A percentile compares a stretch with the other conserved stretches of the same genome.
These are phyloP conservation scores for Anthrax anthrax DNA, from an alignment of 2,888 invertebrate species.

Conservation along the genomic window DNA sequence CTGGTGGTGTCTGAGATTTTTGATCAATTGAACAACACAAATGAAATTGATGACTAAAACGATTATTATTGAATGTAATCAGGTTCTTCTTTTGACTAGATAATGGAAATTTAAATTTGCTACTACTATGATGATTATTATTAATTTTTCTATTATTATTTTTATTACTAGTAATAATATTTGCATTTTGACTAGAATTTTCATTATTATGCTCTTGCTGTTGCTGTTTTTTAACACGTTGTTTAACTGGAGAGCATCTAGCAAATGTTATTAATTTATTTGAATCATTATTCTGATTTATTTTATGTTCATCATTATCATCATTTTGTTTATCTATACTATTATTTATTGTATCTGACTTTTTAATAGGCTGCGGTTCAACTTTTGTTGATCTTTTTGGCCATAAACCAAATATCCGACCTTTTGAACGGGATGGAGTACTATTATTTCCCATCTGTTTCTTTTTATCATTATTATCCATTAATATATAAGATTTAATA, in stretches of 20 bases:
- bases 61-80: constrained; percentile 19
- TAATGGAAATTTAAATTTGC: background rate
- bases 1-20: constrained; percentile 29
- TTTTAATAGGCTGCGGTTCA: constrained; percentile 27
- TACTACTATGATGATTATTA: too few relatives aligned
- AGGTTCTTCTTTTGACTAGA: background rate
- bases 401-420: constrained; percentile 20
- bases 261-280: constrained; percentile 25
- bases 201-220: constrained; percentile 3
- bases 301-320: background rate
- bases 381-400: constrained; percentile 31
- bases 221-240: constrained; percentile 5
- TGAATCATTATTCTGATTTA: background rate
- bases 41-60: constrained; percentile 32
- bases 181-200: constrained; percentile 1
- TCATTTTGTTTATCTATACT: background rate
- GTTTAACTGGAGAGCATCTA: constrained; percentile 23
- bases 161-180: too few relatives aligned
- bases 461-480: background rate
- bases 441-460: background rate
- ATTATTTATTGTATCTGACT: background rate
- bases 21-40: constrained; percentile 32
- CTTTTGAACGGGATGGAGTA: background rate
- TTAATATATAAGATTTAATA: too few relatives aligned
- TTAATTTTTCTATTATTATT: too few relatives aligned